These are phyloP conservation scores for Uromys caudimaculatus DNA, from an alignment of 2,797 vertebrate genomes.

Conservation along the genomic window DNA sequence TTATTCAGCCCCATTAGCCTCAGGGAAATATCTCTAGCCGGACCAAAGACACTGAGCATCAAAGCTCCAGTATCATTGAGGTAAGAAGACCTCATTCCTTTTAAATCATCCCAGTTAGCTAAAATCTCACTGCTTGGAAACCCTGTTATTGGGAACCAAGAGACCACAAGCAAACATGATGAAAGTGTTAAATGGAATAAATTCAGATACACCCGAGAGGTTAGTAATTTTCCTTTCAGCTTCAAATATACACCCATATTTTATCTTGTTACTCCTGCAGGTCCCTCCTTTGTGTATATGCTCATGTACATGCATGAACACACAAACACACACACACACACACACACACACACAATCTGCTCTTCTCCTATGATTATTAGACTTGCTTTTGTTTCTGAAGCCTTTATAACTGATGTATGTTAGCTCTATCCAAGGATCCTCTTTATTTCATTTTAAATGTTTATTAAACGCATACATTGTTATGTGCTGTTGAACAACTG, in stretches of 20 bases:
- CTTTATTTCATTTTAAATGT: not conserved
- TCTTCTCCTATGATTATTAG: not conserved
- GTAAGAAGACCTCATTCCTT: not conserved
- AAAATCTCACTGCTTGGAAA: not conserved
- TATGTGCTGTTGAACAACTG: not conserved
- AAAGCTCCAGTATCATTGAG: not conserved
- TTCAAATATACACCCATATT: not conserved
- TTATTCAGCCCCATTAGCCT: not conserved
- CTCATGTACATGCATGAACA: accelerated
- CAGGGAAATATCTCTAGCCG: not conserved
- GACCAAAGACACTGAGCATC: not conserved
- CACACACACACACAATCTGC: too few species aligned
- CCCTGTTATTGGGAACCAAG: not conserved
- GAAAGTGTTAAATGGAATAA: not conserved
- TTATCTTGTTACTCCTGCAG: not conserved
- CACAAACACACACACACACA: too few species aligned
- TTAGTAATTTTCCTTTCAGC: not conserved
- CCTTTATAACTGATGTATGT: not conserved
- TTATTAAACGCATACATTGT: not conserved
- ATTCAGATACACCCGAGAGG: not conserved
- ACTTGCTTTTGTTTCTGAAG: not conserved
- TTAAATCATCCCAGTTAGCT: not conserved
- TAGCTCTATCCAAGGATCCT: not conserved
- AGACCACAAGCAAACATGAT: not conserved
- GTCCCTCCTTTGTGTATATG: accelerated